These are phyloP conservation scores for Trachelus iudaicus DNA, from an alignment of 2,888 invertebrate species.

Conservation along the genomic window DNA sequence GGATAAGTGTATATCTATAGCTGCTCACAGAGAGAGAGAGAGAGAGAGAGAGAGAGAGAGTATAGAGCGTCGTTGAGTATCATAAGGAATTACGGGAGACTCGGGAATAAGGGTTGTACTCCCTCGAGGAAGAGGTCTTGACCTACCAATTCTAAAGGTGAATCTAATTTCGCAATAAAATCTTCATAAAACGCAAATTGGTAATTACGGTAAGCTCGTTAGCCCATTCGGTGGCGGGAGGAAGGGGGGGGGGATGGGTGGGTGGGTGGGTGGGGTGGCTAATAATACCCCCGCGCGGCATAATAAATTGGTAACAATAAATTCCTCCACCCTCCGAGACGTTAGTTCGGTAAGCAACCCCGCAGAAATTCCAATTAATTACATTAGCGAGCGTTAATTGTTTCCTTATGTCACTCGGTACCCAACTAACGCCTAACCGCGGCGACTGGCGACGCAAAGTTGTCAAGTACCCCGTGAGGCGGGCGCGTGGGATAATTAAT, in stretches of 20 bases:
- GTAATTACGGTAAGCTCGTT: constrained; percentile 2
- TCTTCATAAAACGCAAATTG: constrained; percentile 6
- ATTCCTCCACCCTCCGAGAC: not conserved
- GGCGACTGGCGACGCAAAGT: constrained; percentile 21
- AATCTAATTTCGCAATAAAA: constrained; percentile 5
- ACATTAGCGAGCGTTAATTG: constrained; percentile 7
- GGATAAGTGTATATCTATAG: not conserved
- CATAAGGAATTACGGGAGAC: not conserved
- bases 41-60: too few species aligned
- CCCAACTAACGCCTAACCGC: constrained; percentile 32
- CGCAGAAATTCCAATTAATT: constrained; percentile 9
- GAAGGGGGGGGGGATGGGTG: not conserved
- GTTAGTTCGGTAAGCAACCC: not conserved
- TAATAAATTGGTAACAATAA: constrained; percentile 5
- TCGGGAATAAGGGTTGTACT: not conserved
- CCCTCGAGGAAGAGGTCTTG: not conserved
- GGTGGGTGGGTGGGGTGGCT: not conserved
- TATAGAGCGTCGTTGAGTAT: not conserved
- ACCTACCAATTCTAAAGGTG: not conserved
- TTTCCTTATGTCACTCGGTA: constrained; percentile 16
- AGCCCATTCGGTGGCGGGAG: not conserved
- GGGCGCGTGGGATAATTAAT: constrained; percentile 23
- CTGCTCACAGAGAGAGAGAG: not conserved
- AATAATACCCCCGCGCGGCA: not conserved
- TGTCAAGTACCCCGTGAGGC: not conserved